These are phyloP conservation scores for Aurelia aurita complex sp. Pacific DNA, from an alignment of 30 jellyfish, hydroid and myxozoan species.

Conservation along the genomic window DNA sequence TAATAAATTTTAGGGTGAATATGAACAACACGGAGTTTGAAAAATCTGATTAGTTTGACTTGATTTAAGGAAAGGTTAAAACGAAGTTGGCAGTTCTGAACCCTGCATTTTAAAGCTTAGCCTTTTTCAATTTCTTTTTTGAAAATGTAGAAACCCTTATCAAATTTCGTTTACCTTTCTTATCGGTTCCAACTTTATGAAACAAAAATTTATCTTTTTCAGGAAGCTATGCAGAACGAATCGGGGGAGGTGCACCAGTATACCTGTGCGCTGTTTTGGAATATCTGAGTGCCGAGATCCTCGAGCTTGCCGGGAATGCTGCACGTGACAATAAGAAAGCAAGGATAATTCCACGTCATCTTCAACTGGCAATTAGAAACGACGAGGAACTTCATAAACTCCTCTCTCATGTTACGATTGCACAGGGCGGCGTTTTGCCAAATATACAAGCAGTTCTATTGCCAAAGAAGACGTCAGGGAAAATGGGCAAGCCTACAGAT, in stretches of 20 bases:
- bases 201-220: too few species aligned
- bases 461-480: slow-evolving; percentile 72
- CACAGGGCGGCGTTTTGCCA: slow-evolving; percentile 99
- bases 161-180: too few species aligned
- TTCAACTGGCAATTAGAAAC: slow-evolving; percentile 86
- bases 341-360: slow-evolving; percentile 88
- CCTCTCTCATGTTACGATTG: slow-evolving; percentile 86
- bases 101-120: too few species aligned
- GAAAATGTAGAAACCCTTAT: too few species aligned
- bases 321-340: slow-evolving; percentile 95
- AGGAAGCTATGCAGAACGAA: slow-evolving; percentile 15
- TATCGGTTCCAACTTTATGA: too few species aligned
- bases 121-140: too few species aligned
- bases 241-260: slow-evolving; percentile 88
- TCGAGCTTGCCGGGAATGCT: slow-evolving; percentile 50
- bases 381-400: slow-evolving; percentile 92
- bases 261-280: slow-evolving; percentile 69
- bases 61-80: too few species aligned
- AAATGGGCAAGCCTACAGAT: background rate
- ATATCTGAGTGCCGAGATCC: too few species aligned
- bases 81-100: too few species aligned
- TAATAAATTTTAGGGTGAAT: too few species aligned
- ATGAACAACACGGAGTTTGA: too few species aligned
- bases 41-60: too few species aligned
- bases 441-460: slow-evolving; percentile 89